These are phyloP conservation scores for Lagopus leucura DNA, from an alignment of 2,113 vertebrate genomes.

Conservation along the genomic window DNA sequence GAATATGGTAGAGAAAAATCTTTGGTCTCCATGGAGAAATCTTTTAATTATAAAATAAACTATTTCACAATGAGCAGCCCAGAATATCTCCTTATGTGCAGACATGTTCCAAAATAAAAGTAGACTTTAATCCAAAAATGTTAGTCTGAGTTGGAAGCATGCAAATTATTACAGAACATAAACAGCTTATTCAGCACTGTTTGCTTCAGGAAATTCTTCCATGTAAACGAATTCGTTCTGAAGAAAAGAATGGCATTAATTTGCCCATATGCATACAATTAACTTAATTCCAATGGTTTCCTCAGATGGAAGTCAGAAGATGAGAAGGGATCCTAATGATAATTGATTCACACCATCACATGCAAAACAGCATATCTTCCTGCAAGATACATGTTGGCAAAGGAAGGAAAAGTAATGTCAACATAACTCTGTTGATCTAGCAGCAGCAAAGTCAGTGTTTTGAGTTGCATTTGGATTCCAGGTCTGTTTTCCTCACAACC, in stretches of 20 bases:
- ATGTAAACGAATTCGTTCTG: neutral
- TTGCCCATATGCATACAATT: constrained; percentile 17
- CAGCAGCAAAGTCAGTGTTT: neutral
- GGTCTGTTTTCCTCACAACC: neutral
- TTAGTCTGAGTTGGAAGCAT: neutral
- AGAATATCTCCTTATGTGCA: neutral
- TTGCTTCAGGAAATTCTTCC: neutral
- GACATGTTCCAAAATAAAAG: constrained; percentile 1
- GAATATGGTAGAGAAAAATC: neutral
- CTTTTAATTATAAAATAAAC: constrained; percentile 10
- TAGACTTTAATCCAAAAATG: neutral
- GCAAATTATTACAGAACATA: neutral
- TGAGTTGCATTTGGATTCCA: neutral
- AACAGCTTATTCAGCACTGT: constrained; percentile 42
- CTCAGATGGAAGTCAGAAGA: neutral
- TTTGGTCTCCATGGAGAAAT: neutral
- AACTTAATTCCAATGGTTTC: constrained; percentile 7
- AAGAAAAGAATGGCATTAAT: constrained; percentile 2
- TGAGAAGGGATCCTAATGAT: neutral
- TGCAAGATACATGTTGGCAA: neutral
- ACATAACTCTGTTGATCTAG: neutral
- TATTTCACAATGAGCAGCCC: neutral
- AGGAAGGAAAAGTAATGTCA: neutral
- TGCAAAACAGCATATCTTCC: neutral
- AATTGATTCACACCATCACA: constrained; percentile 3